phyloP scores from a whole-genome alignment of 1,140 invertebrate genomes.

The Anoplophora glabripennis region DNA sequence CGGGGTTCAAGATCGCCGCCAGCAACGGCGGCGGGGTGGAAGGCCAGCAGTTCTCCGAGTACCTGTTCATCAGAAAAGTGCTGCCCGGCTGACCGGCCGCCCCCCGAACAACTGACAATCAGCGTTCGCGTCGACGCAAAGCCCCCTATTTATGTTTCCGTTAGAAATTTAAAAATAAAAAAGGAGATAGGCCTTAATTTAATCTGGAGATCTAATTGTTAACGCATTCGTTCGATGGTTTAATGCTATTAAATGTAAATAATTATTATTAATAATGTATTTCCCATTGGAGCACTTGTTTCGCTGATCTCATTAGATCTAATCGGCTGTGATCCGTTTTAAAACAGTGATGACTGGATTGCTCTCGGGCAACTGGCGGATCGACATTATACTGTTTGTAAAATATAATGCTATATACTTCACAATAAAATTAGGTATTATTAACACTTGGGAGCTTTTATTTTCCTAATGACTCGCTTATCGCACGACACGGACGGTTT shows the following conservation, averaged over 20 bases:
- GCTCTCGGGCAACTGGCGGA: constrained; percentile 20
- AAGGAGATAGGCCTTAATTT: constrained; percentile 7
- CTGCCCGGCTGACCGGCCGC: constrained; percentile 46
- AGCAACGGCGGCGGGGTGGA: constrained; percentile 87
- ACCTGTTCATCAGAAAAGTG: constrained; percentile 73
- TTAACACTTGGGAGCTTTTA: neutral
- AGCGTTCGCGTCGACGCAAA: constrained; percentile 14
- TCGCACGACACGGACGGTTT: too few relatives aligned
- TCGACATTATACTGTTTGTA: constrained; percentile 32
- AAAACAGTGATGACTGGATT: constrained; percentile 24
- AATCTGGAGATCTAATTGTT: constrained; percentile 10
- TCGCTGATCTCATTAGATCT: constrained; percentile 34
- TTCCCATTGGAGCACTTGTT: constrained; percentile 18
- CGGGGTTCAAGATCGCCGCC: constrained; percentile 76
- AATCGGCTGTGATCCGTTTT: constrained; percentile 32
- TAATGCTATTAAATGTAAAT: constrained; percentile 27
- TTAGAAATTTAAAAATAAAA: constrained; percentile 19
- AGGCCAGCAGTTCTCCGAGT: constrained; percentile 90
- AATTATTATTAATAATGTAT: constrained; percentile 24
- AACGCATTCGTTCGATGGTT: constrained; percentile 13
- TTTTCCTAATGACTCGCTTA: constrained; percentile 2
- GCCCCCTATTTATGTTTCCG: constrained; percentile 19
- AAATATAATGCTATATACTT: constrained; percentile 22
- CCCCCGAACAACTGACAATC: constrained; percentile 16
- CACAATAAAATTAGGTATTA: constrained; percentile 31